Base-by-base conservation (phyloP, 1,140 invertebrate genomes). In the Dendrolimus kikuchii region DNA sequence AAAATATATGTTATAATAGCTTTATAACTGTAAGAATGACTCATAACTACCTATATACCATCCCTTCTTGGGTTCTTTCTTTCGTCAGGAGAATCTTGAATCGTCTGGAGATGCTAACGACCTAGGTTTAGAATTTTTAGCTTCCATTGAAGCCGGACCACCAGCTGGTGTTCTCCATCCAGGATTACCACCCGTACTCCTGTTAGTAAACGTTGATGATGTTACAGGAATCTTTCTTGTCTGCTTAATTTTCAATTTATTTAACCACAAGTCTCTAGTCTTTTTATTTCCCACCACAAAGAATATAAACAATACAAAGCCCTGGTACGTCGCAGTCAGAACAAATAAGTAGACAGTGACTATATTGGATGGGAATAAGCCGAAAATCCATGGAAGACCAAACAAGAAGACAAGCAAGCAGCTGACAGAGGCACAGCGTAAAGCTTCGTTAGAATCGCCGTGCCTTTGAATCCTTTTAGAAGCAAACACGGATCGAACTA, bases 241-340 rank as follows among this genome's bases (percentile, higher is more conserved):
- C 67, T 86, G 84, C 46, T 77, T 86, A 23, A 87, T 82, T 67
- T 77, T 80, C 43, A 88, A 62, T 51, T 84, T 79, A 48, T 87
- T 81, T 46, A 85, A 62, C 89, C 89, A 90, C 38, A 89, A 55
- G 52, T 86, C 81, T 46, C 88, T 75, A 1, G 88, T 88, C 63
- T 87, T 88, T 51, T 88, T 88, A 62, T 89, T 88, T 8, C 87
- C 81, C 4, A 88, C 41, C 2, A 90, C 79, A 56, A 89, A 89
- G 66, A 90, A 89, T 8, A 89, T 40, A 60, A 89, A 89, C 41
- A 89, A 57, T 7, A 89, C 79, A 40, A 89, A 83, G 0, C 89
- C 89, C 74, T 90, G 89, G 48, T 83, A 77, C 0, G 88, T 88
- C 0, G 78, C 82, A 2, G 84, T 86, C 6, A 89, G 61, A 41